Evolutionary conservation across 1,140 invertebrate genomes (phyloP).

Genomic region (Helicoverpa zea): DNA sequence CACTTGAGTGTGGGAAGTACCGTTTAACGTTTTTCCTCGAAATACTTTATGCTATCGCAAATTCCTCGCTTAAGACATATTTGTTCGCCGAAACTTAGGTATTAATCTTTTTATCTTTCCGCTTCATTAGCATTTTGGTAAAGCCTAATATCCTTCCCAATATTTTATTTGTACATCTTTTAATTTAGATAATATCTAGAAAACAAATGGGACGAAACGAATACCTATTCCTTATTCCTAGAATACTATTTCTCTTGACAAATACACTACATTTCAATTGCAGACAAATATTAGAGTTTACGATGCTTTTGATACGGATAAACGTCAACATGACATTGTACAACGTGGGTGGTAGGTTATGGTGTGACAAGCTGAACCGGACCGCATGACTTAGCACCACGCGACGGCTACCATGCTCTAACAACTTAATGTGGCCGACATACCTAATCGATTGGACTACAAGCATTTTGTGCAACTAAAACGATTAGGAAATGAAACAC

Average conservation of each 20-base stretch:
- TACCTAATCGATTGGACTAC: constrained; percentile 37
- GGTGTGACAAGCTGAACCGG: constrained; percentile 52
- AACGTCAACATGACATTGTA: constrained; percentile 47
- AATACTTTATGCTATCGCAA: constrained; percentile 20
- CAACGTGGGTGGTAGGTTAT: constrained; percentile 67
- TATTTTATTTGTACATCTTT: no score
- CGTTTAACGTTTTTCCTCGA: constrained; percentile 12
- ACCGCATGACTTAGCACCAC: constrained; percentile 51
- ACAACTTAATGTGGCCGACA: constrained; percentile 47
- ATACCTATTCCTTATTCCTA: not conserved
- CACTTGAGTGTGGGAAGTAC: constrained; percentile 25
- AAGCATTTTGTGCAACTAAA: constrained; percentile 3
- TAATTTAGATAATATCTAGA: no score
- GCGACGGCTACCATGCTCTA: constrained; percentile 56
- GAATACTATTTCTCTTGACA: constrained; percentile 1
- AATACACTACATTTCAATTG: constrained; percentile 25
- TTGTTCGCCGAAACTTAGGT: not conserved
- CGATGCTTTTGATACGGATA: constrained; percentile 40
- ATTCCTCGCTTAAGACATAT: not conserved
- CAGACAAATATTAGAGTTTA: constrained; percentile 43
- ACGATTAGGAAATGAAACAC: not conserved
- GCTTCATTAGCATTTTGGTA: no score
- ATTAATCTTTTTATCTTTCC: not conserved
- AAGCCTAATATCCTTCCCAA: no score
- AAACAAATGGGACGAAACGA: not conserved